A percentile compares a stretch with the other conserved stretches of the same genome.
phyloP scores from a whole-genome alignment of 2,797 vertebrate genomes.

The Florisuga fusca region DNA sequence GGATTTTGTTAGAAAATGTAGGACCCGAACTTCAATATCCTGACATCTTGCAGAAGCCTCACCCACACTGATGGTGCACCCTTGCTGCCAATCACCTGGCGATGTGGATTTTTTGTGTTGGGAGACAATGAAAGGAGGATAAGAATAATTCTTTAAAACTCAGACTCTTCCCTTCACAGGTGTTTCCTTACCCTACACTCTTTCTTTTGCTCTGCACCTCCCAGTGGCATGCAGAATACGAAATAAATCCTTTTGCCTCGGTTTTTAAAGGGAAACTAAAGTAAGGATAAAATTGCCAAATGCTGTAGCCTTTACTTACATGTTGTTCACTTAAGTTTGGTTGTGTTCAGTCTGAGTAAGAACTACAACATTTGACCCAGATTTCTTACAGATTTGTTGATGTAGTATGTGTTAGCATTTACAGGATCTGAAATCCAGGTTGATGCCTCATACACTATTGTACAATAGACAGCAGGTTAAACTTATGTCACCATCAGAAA shows the following conservation, averaged over 20 bases:
- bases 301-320: not conserved
- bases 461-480: constrained; percentile 52
- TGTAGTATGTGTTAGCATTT: not conserved
- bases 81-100: not conserved
- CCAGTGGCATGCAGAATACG: not conserved
- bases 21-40: not conserved
- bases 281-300: not conserved
- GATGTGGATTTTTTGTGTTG: fast-evolving
- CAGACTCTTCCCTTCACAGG: not conserved
- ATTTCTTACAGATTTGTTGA: not conserved
- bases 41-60: not conserved
- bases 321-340: not conserved
- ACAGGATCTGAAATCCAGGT: constrained; percentile 37
- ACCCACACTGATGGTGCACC: not conserved
- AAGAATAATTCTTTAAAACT: not conserved
- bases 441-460: constrained; percentile 16
- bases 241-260: not conserved
- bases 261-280: not conserved
- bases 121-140: not conserved
- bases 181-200: not conserved
- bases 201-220: not conserved
- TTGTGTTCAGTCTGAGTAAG: not conserved
- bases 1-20: not conserved
- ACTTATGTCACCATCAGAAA: constrained; percentile 43
- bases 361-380: not conserved